Conservation (phyloP, 2,113 vertebrate genomes). For the Eurypyga helias region DNA sequence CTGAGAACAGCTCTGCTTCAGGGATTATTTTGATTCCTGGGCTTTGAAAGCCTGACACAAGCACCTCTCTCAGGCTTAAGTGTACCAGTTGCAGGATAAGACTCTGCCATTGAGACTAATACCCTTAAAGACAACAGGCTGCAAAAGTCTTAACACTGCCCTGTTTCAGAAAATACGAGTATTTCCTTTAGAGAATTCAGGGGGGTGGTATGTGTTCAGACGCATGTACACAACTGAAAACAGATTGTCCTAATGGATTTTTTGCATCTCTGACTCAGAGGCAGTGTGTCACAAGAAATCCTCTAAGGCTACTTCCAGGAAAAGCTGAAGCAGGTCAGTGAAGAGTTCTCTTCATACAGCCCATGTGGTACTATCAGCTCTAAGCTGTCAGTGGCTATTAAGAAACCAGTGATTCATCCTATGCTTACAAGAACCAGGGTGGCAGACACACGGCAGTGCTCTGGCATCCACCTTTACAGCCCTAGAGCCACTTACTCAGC, state of each 20-base stretch:
- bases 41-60: neutral
- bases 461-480: neutral
- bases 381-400: neutral
- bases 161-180: neutral
- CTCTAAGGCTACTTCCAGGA: neutral
- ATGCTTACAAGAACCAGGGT: neutral
- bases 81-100: neutral
- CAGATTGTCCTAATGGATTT: neutral
- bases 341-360: neutral
- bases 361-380: neutral
- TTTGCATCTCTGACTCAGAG: neutral
- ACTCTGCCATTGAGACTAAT: neutral
- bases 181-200: neutral
- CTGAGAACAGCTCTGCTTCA: neutral
- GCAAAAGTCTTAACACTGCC: neutral
- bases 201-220: neutral
- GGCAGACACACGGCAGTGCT: neutral
- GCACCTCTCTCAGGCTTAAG: neutral
- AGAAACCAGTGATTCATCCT: neutral
- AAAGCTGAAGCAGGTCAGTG: neutral
- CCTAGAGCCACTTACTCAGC: constrained; percentile 83
- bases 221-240: neutral
- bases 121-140: neutral
- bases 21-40: neutral
- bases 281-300: neutral